Conservation (phyloP, 2,888 invertebrate genomes). For the Deilephila elpenor region DNA sequence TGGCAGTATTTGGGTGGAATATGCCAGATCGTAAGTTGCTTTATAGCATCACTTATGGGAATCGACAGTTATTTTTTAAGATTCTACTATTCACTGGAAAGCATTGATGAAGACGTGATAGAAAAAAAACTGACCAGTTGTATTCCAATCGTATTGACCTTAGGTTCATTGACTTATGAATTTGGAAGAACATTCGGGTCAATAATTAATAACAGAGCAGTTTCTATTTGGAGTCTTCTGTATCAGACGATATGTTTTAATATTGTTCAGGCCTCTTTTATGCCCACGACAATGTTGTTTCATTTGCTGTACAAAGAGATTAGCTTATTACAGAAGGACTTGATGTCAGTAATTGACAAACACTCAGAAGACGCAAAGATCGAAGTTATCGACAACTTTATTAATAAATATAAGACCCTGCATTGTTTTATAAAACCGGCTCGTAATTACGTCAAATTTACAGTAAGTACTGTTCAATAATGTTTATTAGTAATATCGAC, state of each 20-base stretch:
- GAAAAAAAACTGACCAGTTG: neutral
- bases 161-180: neutral
- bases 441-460: too few species aligned
- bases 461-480: too few species aligned
- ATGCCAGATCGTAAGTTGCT: too few species aligned
- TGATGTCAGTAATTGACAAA: neutral
- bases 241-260: neutral
- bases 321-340: neutral
- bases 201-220: neutral
- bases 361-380: neutral
- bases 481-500: too few species aligned
- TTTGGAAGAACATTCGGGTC: neutral
- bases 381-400: too few species aligned
- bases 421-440: too few species aligned
- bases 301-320: neutral
- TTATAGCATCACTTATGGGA: too few species aligned
- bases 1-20: too few species aligned
- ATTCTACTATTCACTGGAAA: neutral
- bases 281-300: neutral
- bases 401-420: too few species aligned
- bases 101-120: neutral
- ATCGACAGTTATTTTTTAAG: too few species aligned
- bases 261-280: neutral
- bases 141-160: neutral
- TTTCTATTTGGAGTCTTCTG: neutral